Evolutionary conservation across 2,797 vertebrate genomes (phyloP).

Genomic region (Pterois miles): DNA sequence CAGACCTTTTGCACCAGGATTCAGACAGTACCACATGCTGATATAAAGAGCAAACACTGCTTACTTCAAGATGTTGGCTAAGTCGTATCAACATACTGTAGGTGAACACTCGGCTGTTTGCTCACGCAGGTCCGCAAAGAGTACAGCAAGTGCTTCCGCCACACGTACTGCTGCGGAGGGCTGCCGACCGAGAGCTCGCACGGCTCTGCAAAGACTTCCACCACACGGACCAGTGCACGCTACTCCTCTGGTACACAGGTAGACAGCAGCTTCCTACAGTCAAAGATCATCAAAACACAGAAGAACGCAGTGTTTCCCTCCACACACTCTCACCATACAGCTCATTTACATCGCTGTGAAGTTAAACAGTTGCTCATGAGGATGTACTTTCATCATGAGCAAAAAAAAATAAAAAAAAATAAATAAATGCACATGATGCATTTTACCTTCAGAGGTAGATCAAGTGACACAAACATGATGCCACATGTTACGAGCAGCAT

Average conservation of each 20-base stretch:
- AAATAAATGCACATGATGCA: conserved; percentile 13
- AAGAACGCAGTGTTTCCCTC: background rate
- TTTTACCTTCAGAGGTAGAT: conserved; percentile 41
- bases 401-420: background rate
- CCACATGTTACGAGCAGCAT: conserved; percentile 52
- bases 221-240: conserved; percentile 94
- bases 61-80: conserved; percentile 28
- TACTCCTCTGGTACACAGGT: conserved; percentile 99
- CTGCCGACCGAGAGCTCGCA: conserved; percentile 95
- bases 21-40: conserved; percentile 22
- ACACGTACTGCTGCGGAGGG: conserved; percentile 95
- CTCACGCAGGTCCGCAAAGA: conserved; percentile 93
- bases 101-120: conserved; percentile 60
- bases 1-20: conserved; percentile 6
- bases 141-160: conserved; percentile 97
- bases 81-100: conserved; percentile 51
- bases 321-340: background rate
- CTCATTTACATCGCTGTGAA: conserved; percentile 12
- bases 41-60: conserved; percentile 58
- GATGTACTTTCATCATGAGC: conserved; percentile 5
- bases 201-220: conserved; percentile 94
- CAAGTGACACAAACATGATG: conserved; percentile 54
- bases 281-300: background rate
- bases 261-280: conserved; percentile 60
- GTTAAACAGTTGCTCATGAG: conserved; percentile 15